phyloP scores from a whole-genome alignment of 2,797 vertebrate genomes.

The Carcharodon carcharias region DNA sequence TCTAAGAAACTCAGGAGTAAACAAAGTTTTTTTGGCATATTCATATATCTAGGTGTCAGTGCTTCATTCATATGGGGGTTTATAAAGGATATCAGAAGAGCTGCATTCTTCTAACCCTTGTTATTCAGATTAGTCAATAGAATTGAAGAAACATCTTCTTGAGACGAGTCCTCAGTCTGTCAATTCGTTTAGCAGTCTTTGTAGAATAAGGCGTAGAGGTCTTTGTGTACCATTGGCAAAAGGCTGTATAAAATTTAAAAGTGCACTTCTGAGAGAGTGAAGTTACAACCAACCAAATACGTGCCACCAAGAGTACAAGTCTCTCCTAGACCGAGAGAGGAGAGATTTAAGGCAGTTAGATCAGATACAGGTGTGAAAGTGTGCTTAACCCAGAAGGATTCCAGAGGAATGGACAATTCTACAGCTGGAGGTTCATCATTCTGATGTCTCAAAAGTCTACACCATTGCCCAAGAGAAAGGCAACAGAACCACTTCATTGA shows the following conservation, averaged over 20 bases:
- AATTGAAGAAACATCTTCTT: not conserved
- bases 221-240: not conserved
- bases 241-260: not conserved
- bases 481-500: not conserved
- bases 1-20: not conserved
- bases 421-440: not conserved
- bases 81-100: not conserved
- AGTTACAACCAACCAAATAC: not conserved
- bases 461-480: not conserved
- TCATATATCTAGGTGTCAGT: not conserved
- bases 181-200: not conserved
- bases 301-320: not conserved
- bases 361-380: not conserved
- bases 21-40: not conserved
- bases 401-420: too few species aligned
- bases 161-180: not conserved
- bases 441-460: not conserved
- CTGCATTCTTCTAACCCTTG: not conserved
- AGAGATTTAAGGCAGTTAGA: not conserved
- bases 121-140: not conserved
- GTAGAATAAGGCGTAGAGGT: not conserved
- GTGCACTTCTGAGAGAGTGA: not conserved
- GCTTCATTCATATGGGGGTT: not conserved
- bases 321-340: not conserved
- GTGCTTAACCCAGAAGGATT: too few species aligned